Evolutionary conservation across 2,113 vertebrate species (phyloP).

Genomic region (Strix uralensis): DNA sequence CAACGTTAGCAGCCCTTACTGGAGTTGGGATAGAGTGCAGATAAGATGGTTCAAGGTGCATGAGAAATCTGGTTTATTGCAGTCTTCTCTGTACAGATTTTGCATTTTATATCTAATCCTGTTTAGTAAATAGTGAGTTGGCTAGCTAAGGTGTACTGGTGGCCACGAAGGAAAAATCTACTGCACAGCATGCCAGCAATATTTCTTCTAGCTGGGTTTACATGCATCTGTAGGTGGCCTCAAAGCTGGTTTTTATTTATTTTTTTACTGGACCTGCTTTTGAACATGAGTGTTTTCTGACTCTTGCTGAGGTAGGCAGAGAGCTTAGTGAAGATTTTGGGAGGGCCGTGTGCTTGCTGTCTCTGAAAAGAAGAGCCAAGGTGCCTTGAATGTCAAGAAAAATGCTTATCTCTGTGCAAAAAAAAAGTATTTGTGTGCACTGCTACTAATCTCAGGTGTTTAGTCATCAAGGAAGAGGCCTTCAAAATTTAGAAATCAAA

Average conservation of each 20-base stretch:
- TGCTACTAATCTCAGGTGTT: neutral
- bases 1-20: neutral
- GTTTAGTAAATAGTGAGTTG: neutral
- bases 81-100: neutral
- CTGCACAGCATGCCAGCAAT: neutral
- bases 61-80: slow-evolving; percentile 2
- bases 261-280: neutral
- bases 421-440: neutral
- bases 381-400: neutral
- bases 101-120: neutral
- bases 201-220: neutral
- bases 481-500: neutral
- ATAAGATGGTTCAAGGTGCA: neutral
- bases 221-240: neutral
- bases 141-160: neutral
- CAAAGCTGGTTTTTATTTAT: neutral
- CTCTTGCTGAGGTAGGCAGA: neutral
- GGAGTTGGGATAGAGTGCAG: neutral
- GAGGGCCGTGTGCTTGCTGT: neutral
- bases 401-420: neutral
- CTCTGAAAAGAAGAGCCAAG: neutral
- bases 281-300: neutral
- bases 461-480: neutral
- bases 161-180: neutral
- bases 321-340: neutral